These are phyloP conservation scores for Drosophila subobscura DNA, from an alignment of 1,140 invertebrate genomes.

Conservation along the genomic window DNA sequence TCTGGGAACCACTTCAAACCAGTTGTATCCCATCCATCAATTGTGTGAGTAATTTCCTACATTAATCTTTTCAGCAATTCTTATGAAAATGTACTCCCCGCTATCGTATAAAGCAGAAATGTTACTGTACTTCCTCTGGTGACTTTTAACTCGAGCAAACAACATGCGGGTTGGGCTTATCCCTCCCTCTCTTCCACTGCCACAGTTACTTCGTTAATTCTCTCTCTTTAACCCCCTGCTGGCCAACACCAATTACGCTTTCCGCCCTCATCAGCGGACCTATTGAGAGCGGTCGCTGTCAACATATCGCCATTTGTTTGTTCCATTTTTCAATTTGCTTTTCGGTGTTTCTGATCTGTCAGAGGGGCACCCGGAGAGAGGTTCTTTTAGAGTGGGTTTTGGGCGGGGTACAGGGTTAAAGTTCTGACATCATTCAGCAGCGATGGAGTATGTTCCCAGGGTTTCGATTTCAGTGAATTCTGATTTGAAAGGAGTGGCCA, in stretches of 20 bases:
- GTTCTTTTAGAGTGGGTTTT: too few relatives aligned
- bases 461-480: slow-evolving; percentile 38
- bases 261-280: neutral
- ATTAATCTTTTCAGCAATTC: slow-evolving; percentile 22
- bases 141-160: slow-evolving; percentile 1
- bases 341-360: neutral
- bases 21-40: slow-evolving; percentile 1
- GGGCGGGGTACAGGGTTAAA: neutral
- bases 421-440: slow-evolving; percentile 42
- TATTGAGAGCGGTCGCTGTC: slow-evolving; percentile 10
- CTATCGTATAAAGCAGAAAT: slow-evolving; percentile 8
- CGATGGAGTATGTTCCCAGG: slow-evolving; percentile 33
- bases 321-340: slow-evolving; percentile 22
- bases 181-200: neutral
- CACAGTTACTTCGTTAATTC: slow-evolving; percentile 3
- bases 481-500: neutral
- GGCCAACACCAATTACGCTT: slow-evolving; percentile 10
- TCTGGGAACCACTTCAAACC: neutral
- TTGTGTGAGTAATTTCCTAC: slow-evolving; percentile 5
- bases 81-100: slow-evolving; percentile 6
- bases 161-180: slow-evolving; percentile 19
- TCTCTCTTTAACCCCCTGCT: slow-evolving; percentile 1
- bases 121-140: slow-evolving; percentile 9
- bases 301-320: slow-evolving; percentile 39
- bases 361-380: too few relatives aligned